A percentile compares a stretch with the other conserved stretches of the same genome.
phyloP scores from a whole-genome alignment of 2,113 vertebrate species.

The Corvus cornix region DNA sequence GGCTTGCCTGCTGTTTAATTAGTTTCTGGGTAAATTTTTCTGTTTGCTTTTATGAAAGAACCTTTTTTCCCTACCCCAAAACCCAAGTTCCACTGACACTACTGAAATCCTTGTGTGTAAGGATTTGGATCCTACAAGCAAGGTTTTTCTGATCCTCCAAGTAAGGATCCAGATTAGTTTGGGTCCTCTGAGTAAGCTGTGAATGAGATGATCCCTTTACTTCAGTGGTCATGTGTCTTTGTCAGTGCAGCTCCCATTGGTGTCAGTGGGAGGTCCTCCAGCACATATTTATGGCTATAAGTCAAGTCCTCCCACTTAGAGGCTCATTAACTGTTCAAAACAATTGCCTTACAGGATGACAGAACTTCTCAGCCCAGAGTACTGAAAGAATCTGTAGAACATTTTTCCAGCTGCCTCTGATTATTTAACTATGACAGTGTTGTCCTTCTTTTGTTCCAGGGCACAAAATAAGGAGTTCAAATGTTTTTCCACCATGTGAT shows the following conservation, averaged over 20 bases:
- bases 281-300: neutral
- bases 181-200: neutral
- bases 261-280: neutral
- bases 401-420: neutral
- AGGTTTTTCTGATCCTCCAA: neutral
- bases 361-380: neutral
- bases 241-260: neutral
- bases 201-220: neutral
- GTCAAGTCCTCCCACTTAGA: neutral
- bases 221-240: neutral
- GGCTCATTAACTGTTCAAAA: constrained; percentile 1
- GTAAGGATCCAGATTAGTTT: neutral
- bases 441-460: neutral
- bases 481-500: neutral
- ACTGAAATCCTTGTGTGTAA: neutral
- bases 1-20: neutral
- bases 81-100: neutral
- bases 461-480: neutral
- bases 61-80: neutral
- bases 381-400: neutral
- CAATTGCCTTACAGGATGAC: neutral
- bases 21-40: neutral
- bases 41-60: neutral
- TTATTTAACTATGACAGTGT: neutral
- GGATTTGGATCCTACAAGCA: neutral